Evolutionary conservation across 1,140 invertebrate species (phyloP).

Genomic region (Brachionus rubens): DNA sequence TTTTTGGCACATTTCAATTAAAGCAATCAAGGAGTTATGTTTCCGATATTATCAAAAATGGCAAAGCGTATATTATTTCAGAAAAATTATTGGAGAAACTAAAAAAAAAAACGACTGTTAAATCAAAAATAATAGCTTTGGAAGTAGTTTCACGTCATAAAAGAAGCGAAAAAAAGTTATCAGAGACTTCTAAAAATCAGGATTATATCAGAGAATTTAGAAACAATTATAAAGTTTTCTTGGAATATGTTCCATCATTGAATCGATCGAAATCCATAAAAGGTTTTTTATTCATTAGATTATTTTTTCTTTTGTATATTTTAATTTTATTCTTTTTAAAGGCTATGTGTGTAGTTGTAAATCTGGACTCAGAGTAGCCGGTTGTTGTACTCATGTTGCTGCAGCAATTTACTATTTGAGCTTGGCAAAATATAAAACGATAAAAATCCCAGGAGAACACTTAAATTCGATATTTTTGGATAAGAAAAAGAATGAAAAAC

Average conservation of each 20-base stretch:
- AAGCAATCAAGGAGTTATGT: slow-evolving; percentile 7
- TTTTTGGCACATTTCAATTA: slow-evolving; percentile 25
- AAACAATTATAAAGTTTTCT: slow-evolving; percentile 24
- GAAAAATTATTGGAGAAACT: slow-evolving; percentile 4
- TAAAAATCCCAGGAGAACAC: slow-evolving; percentile 12
- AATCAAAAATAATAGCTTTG: slow-evolving; percentile 12
- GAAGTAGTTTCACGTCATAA: slow-evolving; percentile 22
- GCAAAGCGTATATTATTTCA: slow-evolving; percentile 2
- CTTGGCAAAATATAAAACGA: slow-evolving; percentile 1
- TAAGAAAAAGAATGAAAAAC: slow-evolving; percentile 17
- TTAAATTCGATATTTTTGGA: slow-evolving; percentile 16
- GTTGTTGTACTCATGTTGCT: slow-evolving; percentile 26
- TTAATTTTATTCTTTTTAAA: slow-evolving; percentile 18
- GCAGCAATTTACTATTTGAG: not conserved
- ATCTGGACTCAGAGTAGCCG: slow-evolving; percentile 2
- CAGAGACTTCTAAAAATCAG: slow-evolving; percentile 16
- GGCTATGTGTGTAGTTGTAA: slow-evolving; percentile 31
- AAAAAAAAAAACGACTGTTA: not conserved
- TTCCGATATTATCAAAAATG: slow-evolving; percentile 5
- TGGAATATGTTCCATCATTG: slow-evolving; percentile 20
- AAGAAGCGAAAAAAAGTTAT: slow-evolving; percentile 19
- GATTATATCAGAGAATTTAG: slow-evolving; percentile 15
- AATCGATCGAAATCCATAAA: slow-evolving; percentile 20
- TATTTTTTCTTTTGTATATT: slow-evolving; percentile 18
- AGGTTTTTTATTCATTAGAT: not conserved